Evolutionary conservation across 2,113 vertebrate species (phyloP), one percentile per base, ranked within the genome.

Genomic region (Bagarius yarrelli): DNA sequence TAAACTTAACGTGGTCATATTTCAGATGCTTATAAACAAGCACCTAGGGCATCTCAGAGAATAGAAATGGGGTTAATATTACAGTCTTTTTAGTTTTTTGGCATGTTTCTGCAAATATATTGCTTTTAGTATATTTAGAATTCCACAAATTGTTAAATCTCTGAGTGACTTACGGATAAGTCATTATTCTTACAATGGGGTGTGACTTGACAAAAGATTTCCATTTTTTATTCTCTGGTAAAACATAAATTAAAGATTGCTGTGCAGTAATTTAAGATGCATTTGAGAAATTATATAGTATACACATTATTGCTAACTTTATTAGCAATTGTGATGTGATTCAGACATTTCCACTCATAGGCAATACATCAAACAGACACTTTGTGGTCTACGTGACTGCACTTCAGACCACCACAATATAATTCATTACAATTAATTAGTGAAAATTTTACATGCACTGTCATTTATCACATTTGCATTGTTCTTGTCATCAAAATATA

Each of bases 341-440:
- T 78, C 79, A 63, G 85, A 89, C 52, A 86, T 89, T 69, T 89
- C 80, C 87, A 87, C 84, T 85, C 83, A 84, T 70, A 74, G 64
- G 87, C 88, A 85, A 92, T 93, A 88, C 86, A 93, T 93, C 91
- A 92, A 90, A 82, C 75, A 85, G 87, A 88, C 88, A 75, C 32
- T 55, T 74, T 86, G 87, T 88, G 88, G 91, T 92, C 90, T 91
- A 89, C 85, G 80, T 81, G 88, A 89, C 86, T 90, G 74, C 87
- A 87, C 87, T 87, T 91, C 86, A 82, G 84, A 91, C 90, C 88
- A 88, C 89, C 86, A 89, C 85, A 86, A 85, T 85, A 89, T 91
- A 88, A 93, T 92, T 92, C 86, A 92, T 92, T 91, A 86, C 84
- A 89, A 90, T 92, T 89, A 92, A 92, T 93, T 92, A 89, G 81